Conservation (phyloP, 2,888 invertebrate genomes). For the Linyphia triangularis region DNA sequence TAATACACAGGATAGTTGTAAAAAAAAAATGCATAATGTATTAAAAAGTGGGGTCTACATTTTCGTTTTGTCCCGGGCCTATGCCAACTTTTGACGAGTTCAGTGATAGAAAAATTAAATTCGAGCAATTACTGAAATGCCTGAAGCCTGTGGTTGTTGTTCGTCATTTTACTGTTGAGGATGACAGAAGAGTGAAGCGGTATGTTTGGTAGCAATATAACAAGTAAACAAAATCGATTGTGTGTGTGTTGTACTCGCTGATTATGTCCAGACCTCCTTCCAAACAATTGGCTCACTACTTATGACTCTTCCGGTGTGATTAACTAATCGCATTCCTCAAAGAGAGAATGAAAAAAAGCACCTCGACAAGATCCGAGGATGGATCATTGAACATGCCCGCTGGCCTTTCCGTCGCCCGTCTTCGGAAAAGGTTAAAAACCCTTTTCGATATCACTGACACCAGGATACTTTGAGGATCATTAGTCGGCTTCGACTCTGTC, state of each 20-base stretch:
- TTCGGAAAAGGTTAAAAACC: constrained; percentile 57
- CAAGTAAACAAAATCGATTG: background rate
- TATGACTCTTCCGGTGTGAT: background rate
- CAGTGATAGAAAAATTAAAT: too few species aligned
- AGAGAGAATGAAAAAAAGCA: background rate
- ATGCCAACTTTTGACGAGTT: too few species aligned
- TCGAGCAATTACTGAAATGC: too few species aligned
- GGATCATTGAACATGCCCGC: constrained; percentile 32
- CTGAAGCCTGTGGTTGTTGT: too few species aligned
- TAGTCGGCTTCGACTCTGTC: background rate
- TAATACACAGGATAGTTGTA: too few species aligned
- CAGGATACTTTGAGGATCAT: background rate
- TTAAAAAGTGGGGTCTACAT: too few species aligned
- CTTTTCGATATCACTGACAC: background rate
- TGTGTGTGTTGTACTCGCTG: background rate
- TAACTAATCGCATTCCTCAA: constrained; percentile 21
- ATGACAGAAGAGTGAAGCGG: background rate
- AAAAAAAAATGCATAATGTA: too few species aligned
- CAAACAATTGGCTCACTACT: background rate
- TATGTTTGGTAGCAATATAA: too few species aligned
- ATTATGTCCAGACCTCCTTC: background rate
- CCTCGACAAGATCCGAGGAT: background rate
- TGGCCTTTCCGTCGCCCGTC: background rate
- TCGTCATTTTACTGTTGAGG: too few species aligned
- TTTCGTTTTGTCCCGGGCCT: too few species aligned